Percentiles rank a stretch among this genome's conserved stretches.
Evolutionary conservation across 1,140 invertebrate species (phyloP).

Genomic region (Diploscapter pachys): DNA sequence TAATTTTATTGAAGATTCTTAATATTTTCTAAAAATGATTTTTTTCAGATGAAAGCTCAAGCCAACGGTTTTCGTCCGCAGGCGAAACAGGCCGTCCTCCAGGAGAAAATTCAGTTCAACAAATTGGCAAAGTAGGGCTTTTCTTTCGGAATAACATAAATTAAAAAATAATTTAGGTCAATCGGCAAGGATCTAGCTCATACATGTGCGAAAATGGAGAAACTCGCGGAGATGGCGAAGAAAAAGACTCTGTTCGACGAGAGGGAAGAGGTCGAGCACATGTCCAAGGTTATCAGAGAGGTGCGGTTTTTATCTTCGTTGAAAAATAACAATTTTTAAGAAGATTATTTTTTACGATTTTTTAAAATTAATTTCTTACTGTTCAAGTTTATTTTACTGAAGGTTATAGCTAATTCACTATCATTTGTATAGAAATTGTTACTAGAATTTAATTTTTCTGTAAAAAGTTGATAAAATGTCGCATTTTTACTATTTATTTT

Average conservation of each 20-base stretch:
- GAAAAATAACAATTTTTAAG: too few species aligned
- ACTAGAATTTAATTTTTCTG: too few species aligned
- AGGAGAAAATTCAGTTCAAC: slow-evolving; percentile 90
- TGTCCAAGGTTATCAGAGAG: slow-evolving; percentile 90
- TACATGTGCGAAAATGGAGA: slow-evolving; percentile 93
- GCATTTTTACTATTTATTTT: slow-evolving; percentile 50
- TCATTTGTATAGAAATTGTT: too few species aligned
- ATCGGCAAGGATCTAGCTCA: slow-evolving; percentile 91
- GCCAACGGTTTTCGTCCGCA: slow-evolving; percentile 35
- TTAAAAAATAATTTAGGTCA: slow-evolving; percentile 66
- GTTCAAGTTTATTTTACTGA: too few species aligned
- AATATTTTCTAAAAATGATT: background rate
- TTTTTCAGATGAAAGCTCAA: slow-evolving; percentile 47
- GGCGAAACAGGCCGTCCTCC: slow-evolving; percentile 63
- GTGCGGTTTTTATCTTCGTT: too few species aligned
- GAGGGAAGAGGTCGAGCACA: slow-evolving; percentile 85
- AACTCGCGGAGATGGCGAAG: slow-evolving; percentile 93
- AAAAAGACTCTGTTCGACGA: slow-evolving; percentile 95
- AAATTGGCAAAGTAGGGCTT: slow-evolving; percentile 71
- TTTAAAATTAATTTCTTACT: too few species aligned
- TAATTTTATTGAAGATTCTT: too few species aligned
- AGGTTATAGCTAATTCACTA: too few species aligned
- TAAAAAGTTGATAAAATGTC: too few species aligned
- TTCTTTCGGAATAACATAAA: slow-evolving; percentile 29
- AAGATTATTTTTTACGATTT: too few species aligned